These are phyloP conservation scores for Semicossyphus pulcher DNA, from an alignment of 2,113 vertebrate genomes.

Conservation along the genomic window DNA sequence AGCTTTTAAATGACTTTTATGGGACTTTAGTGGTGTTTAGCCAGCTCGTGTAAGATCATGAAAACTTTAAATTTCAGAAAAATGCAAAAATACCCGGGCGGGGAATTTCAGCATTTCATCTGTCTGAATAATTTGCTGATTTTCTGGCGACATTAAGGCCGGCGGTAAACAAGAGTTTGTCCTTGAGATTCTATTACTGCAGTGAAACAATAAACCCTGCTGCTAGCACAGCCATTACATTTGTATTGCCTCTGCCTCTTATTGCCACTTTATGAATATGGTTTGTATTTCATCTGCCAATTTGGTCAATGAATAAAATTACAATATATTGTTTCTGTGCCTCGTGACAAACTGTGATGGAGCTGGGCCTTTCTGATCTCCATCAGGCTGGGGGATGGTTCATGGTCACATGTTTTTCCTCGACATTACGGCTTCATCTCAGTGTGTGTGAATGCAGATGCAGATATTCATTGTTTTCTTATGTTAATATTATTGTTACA, in stretches of 20 bases:
- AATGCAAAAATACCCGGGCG: conserved; percentile 7
- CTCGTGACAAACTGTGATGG: conserved; percentile 43
- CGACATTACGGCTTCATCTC: conserved; percentile 10
- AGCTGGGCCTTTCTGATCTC: conserved; percentile 22
- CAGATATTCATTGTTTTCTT: conserved; percentile 28
- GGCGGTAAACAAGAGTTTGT: conserved; percentile 44
- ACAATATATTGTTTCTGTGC: conserved; percentile 47
- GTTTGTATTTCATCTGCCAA: conserved; percentile 65
- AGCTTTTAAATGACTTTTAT: background rate
- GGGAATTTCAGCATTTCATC: conserved; percentile 3
- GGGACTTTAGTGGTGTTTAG: background rate
- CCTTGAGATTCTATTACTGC: conserved; percentile 50
- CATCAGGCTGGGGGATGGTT: conserved; percentile 7
- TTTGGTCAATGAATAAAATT: conserved; percentile 76
- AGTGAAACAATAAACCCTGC: conserved; percentile 51
- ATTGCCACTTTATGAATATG: conserved; percentile 67
- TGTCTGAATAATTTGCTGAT: conserved; percentile 42
- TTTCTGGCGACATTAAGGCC: conserved; percentile 30
- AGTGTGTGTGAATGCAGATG: conserved; percentile 19
- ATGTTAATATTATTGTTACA: conserved; percentile 46
- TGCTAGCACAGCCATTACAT: conserved; percentile 46
- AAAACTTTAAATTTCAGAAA: conserved; percentile 4
- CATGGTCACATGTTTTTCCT: background rate
- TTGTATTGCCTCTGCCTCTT: conserved; percentile 49
- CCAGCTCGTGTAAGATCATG: background rate